Evolutionary conservation across 2,888 invertebrate genomes (phyloP), one percentile per base, ranked within the genome.

Genomic region (Agonopterix subpropinquella): DNA sequence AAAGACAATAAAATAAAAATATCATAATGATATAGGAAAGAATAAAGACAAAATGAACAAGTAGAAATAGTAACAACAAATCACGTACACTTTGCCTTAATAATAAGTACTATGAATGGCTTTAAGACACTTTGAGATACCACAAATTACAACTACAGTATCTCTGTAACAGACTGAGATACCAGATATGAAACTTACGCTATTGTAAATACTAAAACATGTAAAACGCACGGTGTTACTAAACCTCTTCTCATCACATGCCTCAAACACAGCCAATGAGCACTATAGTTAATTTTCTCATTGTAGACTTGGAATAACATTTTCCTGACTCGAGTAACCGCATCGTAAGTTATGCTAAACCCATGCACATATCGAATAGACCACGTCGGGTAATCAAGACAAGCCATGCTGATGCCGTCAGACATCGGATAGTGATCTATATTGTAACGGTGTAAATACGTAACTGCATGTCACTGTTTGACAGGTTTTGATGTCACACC

Each of bases 391-490:
- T 70, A 73, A 70, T 67, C 69, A 63, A 63, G 66, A 65, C 69
- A 69, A 66, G 69, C 66, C 61, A 55, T 11, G 4, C 11, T 66
- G 55, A 59, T 65, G 66, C 64, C 68, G 62, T 55, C 69, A 64
- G 28, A 67, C 69, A 68, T 65, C 68, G 65, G 65, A 70, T 72
- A 70, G 70, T 62, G 65, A 75, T 70, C 70, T 60, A 70, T 68
- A 63, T 53, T 58, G 58, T 65, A 70, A 75, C 76, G 76, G 79
- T 87, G 87, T 87, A 87, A 77, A 87, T 88, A 87, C 68, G 82
- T 85, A 85, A 83, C 70, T 87, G 86, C 87, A 86, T 88, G 89
- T 81, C 87, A 89, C 88, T 80, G 85, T 86, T 88, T 86, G 86
- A 85, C 87, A 82, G 78, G 74, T 82, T 86, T 86, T 81, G 82